Percentiles rank a stretch among this genome's conserved stretches.
Evolutionary conservation across 2,113 vertebrate genomes (phyloP).

Genomic region (Cynopterus brachyotis): DNA sequence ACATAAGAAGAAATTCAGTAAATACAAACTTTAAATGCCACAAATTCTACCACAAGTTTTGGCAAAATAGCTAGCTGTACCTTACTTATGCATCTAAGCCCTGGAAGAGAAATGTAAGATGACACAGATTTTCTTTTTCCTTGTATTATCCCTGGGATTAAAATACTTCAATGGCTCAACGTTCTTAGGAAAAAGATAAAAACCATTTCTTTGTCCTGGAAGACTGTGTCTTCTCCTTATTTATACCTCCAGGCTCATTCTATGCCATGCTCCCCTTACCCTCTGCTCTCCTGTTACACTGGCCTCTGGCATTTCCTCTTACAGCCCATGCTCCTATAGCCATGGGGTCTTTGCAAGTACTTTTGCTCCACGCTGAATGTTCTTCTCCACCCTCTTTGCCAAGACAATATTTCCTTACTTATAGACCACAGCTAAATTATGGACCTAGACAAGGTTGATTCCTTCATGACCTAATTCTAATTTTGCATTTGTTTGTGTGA

Average conservation of each 20-base stretch:
- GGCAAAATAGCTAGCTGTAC: not conserved
- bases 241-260: not conserved
- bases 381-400: not conserved
- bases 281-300: not conserved
- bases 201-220: not conserved
- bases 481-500: not conserved
- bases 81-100: not conserved
- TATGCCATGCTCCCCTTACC: rapidly evolving
- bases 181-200: not conserved
- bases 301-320: not conserved
- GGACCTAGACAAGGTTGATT: not conserved
- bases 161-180: not conserved
- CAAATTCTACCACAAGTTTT: not conserved
- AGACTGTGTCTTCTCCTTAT: not conserved
- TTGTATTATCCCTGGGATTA: not conserved
- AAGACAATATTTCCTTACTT: not conserved
- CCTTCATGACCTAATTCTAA: not conserved
- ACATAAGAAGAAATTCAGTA: not conserved
- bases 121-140: not conserved
- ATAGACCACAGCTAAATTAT: not conserved
- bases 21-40: conserved; percentile 24
- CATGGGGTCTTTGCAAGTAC: not conserved
- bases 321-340: not conserved
- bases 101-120: not conserved
- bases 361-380: not conserved